Conservation (phyloP, 1,140 invertebrate species). For the Diplogasteroides magnus region DNA sequence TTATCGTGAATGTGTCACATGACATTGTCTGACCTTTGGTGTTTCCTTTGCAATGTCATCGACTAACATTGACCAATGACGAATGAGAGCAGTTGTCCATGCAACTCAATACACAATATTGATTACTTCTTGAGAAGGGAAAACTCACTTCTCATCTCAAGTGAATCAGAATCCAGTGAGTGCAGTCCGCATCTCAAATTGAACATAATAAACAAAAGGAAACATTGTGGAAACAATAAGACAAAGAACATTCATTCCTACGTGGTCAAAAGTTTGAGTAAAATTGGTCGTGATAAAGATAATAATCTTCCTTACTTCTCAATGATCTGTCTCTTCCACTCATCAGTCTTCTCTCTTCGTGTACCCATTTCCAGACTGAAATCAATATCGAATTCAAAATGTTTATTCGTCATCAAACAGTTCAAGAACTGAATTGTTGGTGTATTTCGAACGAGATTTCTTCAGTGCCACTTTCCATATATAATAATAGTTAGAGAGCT, state of each 20-base stretch:
- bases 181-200: conserved; percentile 38
- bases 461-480: no score
- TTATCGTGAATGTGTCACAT: no score
- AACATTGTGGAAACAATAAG: no score
- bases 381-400: no score
- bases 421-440: no score
- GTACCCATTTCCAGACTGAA: conserved; percentile 47
- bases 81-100: conserved; percentile 48
- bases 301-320: no score
- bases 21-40: conserved; percentile 30
- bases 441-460: neutral
- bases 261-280: no score
- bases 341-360: conserved; percentile 40
- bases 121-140: neutral
- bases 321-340: conserved; percentile 42
- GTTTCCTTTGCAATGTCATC: conserved; percentile 39
- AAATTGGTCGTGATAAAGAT: no score
- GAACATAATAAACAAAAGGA: no score
- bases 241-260: no score
- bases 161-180: conserved; percentile 35
- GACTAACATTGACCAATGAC: conserved; percentile 49
- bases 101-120: conserved; percentile 52
- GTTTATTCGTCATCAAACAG: no score
- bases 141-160: conserved; percentile 38
- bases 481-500: no score